Percentiles rank a stretch among this genome's conserved stretches.
phyloP scores from a whole-genome alignment of 2,797 vertebrate species.

The Neopelma chrysocephalum region DNA sequence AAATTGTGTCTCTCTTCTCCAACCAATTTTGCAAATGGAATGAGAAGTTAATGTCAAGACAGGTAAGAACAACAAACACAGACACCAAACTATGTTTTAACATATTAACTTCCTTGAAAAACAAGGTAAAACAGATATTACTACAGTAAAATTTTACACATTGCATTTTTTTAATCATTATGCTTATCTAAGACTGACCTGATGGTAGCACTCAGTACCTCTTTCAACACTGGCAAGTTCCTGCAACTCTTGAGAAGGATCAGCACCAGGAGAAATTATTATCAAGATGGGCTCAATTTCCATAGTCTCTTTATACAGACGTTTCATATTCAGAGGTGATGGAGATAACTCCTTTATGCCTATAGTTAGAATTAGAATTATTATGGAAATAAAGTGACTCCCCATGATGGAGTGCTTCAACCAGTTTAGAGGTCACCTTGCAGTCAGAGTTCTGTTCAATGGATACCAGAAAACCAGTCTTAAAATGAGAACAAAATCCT shows the following conservation, averaged over 20 bases:
- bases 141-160: neutral
- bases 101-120: neutral
- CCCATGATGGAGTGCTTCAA: neutral
- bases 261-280: conserved; percentile 95
- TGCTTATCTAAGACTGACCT: conserved; percentile 76
- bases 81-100: neutral
- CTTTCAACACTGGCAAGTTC: conserved; percentile 88
- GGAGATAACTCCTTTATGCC: conserved; percentile 93
- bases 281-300: conserved; percentile 92
- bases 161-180: neutral
- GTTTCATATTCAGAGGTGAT: conserved; percentile 88
- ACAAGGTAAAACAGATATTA: neutral
- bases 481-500: neutral
- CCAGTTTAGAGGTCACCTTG: neutral
- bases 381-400: conserved; percentile 1
- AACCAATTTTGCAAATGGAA: neutral
- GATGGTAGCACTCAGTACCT: conserved; percentile 87
- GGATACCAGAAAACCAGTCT: neutral
- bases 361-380: conserved; percentile 65
- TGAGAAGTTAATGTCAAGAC: neutral
- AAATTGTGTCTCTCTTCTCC: neutral
- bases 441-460: neutral
- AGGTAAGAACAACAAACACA: neutral
- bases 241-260: conserved; percentile 95
- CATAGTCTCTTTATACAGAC: conserved; percentile 88